Evolutionary conservation across 1,140 invertebrate genomes (phyloP).

Genomic region (Prorops nasuta): DNA sequence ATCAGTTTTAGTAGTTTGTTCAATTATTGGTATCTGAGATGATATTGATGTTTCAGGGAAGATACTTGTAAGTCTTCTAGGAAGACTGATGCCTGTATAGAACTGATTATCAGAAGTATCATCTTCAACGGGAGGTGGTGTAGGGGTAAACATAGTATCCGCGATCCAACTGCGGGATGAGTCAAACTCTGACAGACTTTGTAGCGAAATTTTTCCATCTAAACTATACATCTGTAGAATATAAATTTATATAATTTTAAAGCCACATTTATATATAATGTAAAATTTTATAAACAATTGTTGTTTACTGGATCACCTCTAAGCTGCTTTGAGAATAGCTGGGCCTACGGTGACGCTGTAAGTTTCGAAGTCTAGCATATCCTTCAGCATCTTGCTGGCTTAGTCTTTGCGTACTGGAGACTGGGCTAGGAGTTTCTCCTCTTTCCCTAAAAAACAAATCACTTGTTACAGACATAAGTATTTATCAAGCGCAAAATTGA

Average conservation of each 20-base stretch:
- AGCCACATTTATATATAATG: background rate
- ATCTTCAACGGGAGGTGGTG: slow-evolving; percentile 31
- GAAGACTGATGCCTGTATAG: slow-evolving; percentile 80
- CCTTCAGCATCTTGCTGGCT: slow-evolving; percentile 76
- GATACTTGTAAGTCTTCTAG: slow-evolving; percentile 65
- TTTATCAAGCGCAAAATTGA: slow-evolving; percentile 1
- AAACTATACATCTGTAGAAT: slow-evolving; percentile 49
- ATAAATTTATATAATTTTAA: background rate
- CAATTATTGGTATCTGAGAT: slow-evolving; percentile 29
- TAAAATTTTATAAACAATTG: slow-evolving; percentile 5
- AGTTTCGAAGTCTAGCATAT: slow-evolving; percentile 74
- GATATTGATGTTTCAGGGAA: slow-evolving; percentile 61
- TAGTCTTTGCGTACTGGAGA: slow-evolving; percentile 74
- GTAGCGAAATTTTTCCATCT: slow-evolving; percentile 48
- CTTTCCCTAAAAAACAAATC: slow-evolving; percentile 58
- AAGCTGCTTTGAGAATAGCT: slow-evolving; percentile 52
- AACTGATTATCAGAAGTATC: slow-evolving; percentile 47
- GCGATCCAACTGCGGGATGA: slow-evolving; percentile 47
- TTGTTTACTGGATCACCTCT: slow-evolving; percentile 28
- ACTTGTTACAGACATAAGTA: slow-evolving; percentile 4
- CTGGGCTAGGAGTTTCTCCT: slow-evolving; percentile 75
- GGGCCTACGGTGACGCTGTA: slow-evolving; percentile 67
- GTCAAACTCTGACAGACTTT: slow-evolving; percentile 51
- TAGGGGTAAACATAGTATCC: slow-evolving; percentile 37
- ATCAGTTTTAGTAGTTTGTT: slow-evolving; percentile 29